Conservation (phyloP, 2,113 vertebrate genomes). For the Syngnathus floridae region DNA sequence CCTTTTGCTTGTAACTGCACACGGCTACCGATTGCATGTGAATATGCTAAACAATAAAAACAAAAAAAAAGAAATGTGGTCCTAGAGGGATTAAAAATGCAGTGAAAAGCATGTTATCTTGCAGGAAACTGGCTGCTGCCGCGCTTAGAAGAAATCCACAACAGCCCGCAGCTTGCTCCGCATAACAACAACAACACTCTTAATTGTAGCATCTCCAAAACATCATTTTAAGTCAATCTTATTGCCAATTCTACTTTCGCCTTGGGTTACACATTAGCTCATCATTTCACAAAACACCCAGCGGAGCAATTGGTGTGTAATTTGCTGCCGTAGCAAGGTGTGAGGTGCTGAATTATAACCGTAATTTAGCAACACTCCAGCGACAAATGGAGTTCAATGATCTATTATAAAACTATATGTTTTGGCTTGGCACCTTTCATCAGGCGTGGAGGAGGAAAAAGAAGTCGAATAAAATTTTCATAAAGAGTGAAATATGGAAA, state of each 20-base stretch:
- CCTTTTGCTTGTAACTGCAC: slow-evolving; percentile 5
- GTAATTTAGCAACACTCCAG: slow-evolving; percentile 25
- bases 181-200: slow-evolving; percentile 21
- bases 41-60: slow-evolving; percentile 8
- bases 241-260: slow-evolving; percentile 35
- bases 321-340: slow-evolving; percentile 23
- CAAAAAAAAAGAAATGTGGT: neutral
- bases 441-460: slow-evolving; percentile 14
- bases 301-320: slow-evolving; percentile 26
- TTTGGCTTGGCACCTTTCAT: slow-evolving; percentile 19
- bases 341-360: slow-evolving; percentile 16
- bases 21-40: neutral
- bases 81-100: slow-evolving; percentile 4
- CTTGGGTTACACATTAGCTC: slow-evolving; percentile 36
- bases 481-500: slow-evolving; percentile 34
- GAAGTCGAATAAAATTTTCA: slow-evolving; percentile 17
- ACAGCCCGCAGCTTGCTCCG: slow-evolving; percentile 9
- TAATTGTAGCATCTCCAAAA: slow-evolving; percentile 24
- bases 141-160: slow-evolving; percentile 3
- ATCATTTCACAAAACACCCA: slow-evolving; percentile 35
- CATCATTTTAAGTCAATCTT: slow-evolving; percentile 39
- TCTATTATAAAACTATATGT: slow-evolving; percentile 18
- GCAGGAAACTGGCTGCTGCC: slow-evolving; percentile 2
- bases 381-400: slow-evolving; percentile 33
- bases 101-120: slow-evolving; percentile 3